phyloP scores from a whole-genome alignment of 2,888 invertebrate genomes.

The Drosophila emarginata region DNA sequence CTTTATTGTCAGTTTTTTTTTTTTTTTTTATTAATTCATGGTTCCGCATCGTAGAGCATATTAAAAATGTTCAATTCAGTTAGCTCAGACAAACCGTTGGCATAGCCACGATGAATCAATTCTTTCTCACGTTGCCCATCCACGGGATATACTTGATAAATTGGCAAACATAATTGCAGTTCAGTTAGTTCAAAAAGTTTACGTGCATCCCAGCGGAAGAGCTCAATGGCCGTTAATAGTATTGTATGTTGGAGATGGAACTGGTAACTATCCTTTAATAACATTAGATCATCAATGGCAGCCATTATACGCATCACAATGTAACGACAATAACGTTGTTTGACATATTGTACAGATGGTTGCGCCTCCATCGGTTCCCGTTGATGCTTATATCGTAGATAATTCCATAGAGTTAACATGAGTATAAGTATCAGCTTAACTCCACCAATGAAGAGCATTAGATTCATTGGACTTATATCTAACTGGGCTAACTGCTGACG shows the following conservation, averaged over 20 bases:
- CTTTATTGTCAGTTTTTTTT: conserved; percentile 7
- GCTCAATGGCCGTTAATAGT: conserved; percentile 64
- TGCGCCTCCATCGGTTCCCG: neutral
- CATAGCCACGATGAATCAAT: conserved; percentile 49
- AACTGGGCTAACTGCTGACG: conserved; percentile 19
- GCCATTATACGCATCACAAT: conserved; percentile 77
- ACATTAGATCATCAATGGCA: conserved; percentile 62
- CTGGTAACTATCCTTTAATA: neutral
- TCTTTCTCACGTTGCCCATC: conserved; percentile 53
- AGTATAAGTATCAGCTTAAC: conserved; percentile 45
- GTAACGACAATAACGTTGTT: conserved; percentile 77
- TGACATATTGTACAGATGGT: conserved; percentile 50
- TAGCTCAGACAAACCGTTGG: conserved; percentile 26
- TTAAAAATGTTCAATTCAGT: conserved; percentile 50
- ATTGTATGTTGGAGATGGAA: conserved; percentile 37
- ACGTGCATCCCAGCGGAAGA: conserved; percentile 78
- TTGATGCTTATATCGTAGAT: neutral
- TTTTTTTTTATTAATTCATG: conserved; percentile 26
- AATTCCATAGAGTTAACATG: conserved; percentile 33
- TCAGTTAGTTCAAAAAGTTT: conserved; percentile 70
- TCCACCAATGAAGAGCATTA: conserved; percentile 35
- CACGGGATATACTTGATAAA: conserved; percentile 67
- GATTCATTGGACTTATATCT: conserved; percentile 28
- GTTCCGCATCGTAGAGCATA: conserved; percentile 26
- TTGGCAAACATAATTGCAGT: conserved; percentile 59